Evolutionary conservation across 2,797 vertebrate genomes (phyloP), one percentile per base, ranked within the genome.

Genomic region (Argya squamiceps): DNA sequence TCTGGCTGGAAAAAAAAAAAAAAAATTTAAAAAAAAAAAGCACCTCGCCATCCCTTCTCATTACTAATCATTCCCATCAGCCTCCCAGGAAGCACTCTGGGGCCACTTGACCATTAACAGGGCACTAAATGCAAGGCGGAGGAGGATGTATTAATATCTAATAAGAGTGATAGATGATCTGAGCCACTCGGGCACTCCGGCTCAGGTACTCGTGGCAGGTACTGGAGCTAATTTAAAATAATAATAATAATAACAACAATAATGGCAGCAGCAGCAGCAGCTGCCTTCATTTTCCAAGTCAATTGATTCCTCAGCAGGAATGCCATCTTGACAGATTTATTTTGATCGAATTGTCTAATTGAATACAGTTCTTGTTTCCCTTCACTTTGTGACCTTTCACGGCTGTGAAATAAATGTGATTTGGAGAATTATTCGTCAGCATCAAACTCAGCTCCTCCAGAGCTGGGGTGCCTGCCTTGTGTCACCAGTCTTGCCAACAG

Each of bases 291-390:
- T 97, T 96, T 95, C 78, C 84, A 86, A 92, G 46, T 46, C 91
- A 96, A 97, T 91, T 95, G 94, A 97, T 97, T 97, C 90, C 93
- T 93, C 70, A 96, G 96, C 96, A 97, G 92, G 95, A 95, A 97
- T 96, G 96, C 96, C 96, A 97, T 96, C 94, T 94, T 97, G 97
- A 97, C 96, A 97, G 97, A 97, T 97, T 96, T 97, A 96, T 97
- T 97, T 97, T 97, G 98, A 98, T 98, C 79, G 21, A 98, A 91
- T 96, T 97, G 95, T 96, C 97, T 98, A 98, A 97, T 96, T 97
- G 97, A 98, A 97, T 94, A 91, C 91, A 92, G 80, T 92, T 97
- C 96, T 94, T 90, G 78, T 95, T 96, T 97, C 94, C 96, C 94
- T 96, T 97, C 96, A 77, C 93, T 97, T 92, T 60, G 76, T 97